These are phyloP conservation scores for Rhyacophila evoluta DNA, from an alignment of 2,888 invertebrate genomes.

Conservation along the genomic window DNA sequence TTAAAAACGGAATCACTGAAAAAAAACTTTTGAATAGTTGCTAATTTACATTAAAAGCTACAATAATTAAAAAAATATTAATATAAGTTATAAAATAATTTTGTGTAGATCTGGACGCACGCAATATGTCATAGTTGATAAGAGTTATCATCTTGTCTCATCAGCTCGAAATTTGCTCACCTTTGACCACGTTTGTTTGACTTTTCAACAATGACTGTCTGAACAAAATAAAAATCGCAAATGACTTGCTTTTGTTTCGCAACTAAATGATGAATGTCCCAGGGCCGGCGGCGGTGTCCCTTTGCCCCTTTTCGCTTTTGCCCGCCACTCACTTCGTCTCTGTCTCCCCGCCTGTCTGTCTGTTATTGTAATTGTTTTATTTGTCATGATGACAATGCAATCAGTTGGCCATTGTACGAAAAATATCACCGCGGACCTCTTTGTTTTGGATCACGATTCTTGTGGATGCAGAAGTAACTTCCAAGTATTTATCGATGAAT, in stretches of 20 bases:
- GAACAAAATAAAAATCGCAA: conserved; percentile 26
- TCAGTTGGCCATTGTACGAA: conserved; percentile 32
- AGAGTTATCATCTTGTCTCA: neutral
- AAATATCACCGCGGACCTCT: neutral
- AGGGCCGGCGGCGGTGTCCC: neutral
- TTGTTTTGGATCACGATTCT: neutral
- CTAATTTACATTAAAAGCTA: no score
- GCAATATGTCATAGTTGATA: no score
- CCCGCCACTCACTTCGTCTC: neutral
- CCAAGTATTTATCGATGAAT: neutral
- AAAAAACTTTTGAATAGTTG: no score
- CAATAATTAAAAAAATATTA: no score
- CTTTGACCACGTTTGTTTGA: neutral
- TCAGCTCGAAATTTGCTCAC: neutral
- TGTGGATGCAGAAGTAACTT: neutral
- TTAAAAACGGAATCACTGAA: no score
- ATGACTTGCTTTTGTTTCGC: conserved; percentile 17
- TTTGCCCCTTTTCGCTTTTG: neutral
- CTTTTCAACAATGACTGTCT: conserved; percentile 5
- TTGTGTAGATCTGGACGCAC: no score
- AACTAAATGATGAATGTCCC: conserved; percentile 21
- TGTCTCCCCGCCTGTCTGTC: conserved; percentile 6
- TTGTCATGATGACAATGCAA: conserved; percentile 37
- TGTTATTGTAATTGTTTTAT: conserved; percentile 38
- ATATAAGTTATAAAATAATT: no score